A percentile compares a stretch with the other conserved stretches of the same genome.
Evolutionary conservation across 2,113 vertebrate genomes (phyloP).

Genomic region (Dascyllus trimaculatus): DNA sequence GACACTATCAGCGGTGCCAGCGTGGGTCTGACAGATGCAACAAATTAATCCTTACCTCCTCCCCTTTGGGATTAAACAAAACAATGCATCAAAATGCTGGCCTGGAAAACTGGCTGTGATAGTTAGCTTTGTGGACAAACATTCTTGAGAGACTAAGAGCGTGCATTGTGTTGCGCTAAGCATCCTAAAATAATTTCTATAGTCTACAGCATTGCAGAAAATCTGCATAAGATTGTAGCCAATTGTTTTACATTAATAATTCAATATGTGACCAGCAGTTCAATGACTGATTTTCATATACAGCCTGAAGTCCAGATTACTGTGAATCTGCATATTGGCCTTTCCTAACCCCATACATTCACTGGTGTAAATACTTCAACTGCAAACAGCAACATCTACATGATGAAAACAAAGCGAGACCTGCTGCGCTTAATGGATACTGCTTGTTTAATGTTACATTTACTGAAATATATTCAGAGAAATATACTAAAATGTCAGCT

Average conservation of each 20-base stretch:
- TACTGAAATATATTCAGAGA: constrained; percentile 16
- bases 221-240: constrained; percentile 49
- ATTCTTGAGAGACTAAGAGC: constrained; percentile 28
- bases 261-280: constrained; percentile 39
- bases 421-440: not conserved
- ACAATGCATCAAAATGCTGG: constrained; percentile 72
- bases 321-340: constrained; percentile 31
- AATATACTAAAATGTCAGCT: not conserved
- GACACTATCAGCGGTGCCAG: constrained; percentile 72
- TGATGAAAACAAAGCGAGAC: constrained; percentile 11
- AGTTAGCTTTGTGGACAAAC: constrained; percentile 51
- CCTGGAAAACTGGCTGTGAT: constrained; percentile 56
- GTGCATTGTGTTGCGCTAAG: constrained; percentile 39
- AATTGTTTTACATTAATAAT: constrained; percentile 57
- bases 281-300: constrained; percentile 44
- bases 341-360: not conserved
- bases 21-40: constrained; percentile 73
- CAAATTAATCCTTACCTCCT: constrained; percentile 77
- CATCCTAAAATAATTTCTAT: constrained; percentile 45
- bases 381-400: constrained; percentile 10
- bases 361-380: constrained; percentile 14
- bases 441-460: not conserved
- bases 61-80: constrained; percentile 68
- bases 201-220: constrained; percentile 44
- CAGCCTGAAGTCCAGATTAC: not conserved